Evolutionary conservation across 2,888 invertebrate species (phyloP).

Genomic region (Polylopha cassiicola): DNA sequence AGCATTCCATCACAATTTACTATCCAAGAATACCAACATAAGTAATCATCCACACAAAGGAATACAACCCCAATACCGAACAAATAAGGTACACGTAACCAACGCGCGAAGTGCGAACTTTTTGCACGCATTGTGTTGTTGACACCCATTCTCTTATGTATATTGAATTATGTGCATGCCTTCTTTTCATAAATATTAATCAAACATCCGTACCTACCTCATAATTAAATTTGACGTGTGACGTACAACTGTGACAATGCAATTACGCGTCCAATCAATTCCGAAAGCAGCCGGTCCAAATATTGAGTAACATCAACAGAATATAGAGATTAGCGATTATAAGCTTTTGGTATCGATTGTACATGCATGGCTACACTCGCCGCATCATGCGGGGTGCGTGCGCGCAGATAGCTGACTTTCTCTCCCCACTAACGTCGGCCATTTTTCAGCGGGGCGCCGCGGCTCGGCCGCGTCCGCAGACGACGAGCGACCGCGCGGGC

Average conservation of each 20-base stretch:
- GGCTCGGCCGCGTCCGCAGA: constrained; percentile 63
- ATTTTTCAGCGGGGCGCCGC: constrained; percentile 66
- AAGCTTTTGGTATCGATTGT: constrained; percentile 11
- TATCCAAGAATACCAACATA: neutral
- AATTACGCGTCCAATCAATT: too few relatives aligned
- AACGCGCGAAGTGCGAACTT: constrained; percentile 10
- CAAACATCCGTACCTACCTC: constrained; percentile 5
- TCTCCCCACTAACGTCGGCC: constrained; percentile 47
- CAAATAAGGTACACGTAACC: constrained; percentile 4
- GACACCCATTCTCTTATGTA: constrained; percentile 13
- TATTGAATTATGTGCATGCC: constrained; percentile 12
- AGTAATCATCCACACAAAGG: neutral
- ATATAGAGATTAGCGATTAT: neutral
- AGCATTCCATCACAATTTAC: constrained; percentile 8
- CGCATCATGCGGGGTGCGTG: constrained; percentile 41
- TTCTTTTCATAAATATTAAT: constrained; percentile 20
- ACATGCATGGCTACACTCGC: constrained; percentile 12
- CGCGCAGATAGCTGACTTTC: constrained; percentile 64
- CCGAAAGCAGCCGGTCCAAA: too few relatives aligned
- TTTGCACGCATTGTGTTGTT: constrained; percentile 20
- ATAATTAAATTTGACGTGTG: neutral
- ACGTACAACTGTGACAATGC: too few relatives aligned
- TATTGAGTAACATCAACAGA: neutral
- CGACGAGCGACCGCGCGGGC: constrained; percentile 74
- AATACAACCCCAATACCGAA: constrained; percentile 2